Base-by-base conservation (phyloP, 2,797 vertebrate genomes). In the Streptopelia turtur region DNA sequence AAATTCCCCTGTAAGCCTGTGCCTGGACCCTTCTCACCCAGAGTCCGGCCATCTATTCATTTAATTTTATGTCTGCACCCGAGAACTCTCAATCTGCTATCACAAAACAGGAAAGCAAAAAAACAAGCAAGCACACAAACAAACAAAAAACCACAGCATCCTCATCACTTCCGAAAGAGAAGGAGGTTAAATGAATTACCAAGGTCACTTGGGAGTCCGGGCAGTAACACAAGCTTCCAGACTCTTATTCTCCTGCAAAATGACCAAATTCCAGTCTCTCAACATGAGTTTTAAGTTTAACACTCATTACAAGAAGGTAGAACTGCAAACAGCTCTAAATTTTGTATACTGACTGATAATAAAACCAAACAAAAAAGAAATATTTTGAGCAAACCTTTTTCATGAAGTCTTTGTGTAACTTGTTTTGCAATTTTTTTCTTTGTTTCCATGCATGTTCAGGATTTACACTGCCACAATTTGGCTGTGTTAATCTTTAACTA, bases 401-500 rank as follows among this genome's bases (percentile, higher is more conserved):
- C 61, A 59, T 28, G 2, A 71, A 63, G 15, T 5, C n/a, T 74
- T 93, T 90, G 63, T 84, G 65, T 76, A 93, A 85, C 49, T 90
- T 84, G 66, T 68, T 87, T 90, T 64, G 71, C 33, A 78, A 55
- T 24, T 70, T 45, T 87, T 90, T 93, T 87, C 77, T 89, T 0
- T 90, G 60, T 80, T 93, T 93, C 83, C 0, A 0, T 78, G 90
- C 78, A 57, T 71, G 60, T 43, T 93, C 37, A 37, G 89, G 90
- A 94, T 82, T 82, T 94, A 50, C 31, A 31, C 39, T 79, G 70
- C 55, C 89, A 78, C 71, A 75, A 14, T 71, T 84, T 68, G 87
- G 47, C 64, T 95, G 71, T 74, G 81, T 94, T 92, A 91, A 80
- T 83, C 71, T 94, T 93, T 87, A 95, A 89, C 83, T 90, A 90